Conservation (phyloP, 92 coral and sea anemone species). For the Pocillopora grandis region DNA sequence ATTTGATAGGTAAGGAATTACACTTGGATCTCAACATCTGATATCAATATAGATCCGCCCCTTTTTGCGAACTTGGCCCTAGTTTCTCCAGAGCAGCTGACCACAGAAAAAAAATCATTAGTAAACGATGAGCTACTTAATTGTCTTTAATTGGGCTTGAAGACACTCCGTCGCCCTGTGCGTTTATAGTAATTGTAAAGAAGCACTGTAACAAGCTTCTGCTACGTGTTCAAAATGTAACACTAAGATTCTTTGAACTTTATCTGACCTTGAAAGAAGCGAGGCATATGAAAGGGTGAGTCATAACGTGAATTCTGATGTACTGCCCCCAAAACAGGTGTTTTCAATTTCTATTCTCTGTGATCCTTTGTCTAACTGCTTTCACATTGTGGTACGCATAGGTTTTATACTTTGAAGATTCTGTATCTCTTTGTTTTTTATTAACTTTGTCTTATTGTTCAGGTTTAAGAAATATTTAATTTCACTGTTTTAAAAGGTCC, state of each 20-base stretch:
- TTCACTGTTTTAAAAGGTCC: background rate
- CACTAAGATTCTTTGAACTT: background rate
- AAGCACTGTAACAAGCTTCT: background rate
- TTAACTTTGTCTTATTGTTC: slow-evolving; percentile 17
- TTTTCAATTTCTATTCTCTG: background rate
- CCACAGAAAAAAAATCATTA: slow-evolving; percentile 43
- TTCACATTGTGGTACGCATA: slow-evolving; percentile 4
- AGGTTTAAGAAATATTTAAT: slow-evolving; percentile 4
- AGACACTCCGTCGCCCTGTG: slow-evolving; percentile 61
- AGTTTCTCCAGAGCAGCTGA: slow-evolving; percentile 51
- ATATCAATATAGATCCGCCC: background rate
- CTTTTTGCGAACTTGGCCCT: slow-evolving; percentile 8
- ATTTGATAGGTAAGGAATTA: background rate
- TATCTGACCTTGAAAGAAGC: background rate
- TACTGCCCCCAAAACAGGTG: slow-evolving; percentile 27
- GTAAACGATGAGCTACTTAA: slow-evolving; percentile 67
- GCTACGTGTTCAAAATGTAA: background rate
- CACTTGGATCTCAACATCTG: background rate
- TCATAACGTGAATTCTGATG: slow-evolving; percentile 12
- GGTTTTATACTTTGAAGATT: background rate
- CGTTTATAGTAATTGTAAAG: slow-evolving; percentile 15
- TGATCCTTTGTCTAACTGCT: slow-evolving; percentile 1
- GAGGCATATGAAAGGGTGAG: slow-evolving; percentile 20
- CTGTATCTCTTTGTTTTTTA: background rate
- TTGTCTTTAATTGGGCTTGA: slow-evolving; percentile 64